Evolutionary conservation across 1,140 invertebrate species (phyloP).

Genomic region (Druon quercuslanigerum): DNA sequence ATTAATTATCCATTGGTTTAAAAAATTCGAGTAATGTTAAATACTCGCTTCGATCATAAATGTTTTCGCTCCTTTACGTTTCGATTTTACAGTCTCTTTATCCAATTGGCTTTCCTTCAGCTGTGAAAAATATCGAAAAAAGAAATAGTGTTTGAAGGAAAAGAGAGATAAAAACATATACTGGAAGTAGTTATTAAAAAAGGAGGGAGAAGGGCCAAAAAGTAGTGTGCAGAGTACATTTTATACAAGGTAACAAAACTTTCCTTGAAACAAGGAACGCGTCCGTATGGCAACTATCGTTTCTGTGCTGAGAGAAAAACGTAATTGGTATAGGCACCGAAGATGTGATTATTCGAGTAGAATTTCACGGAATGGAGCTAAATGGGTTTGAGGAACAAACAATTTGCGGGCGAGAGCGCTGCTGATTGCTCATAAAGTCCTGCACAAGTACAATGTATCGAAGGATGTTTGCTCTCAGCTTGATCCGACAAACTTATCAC

Average conservation of each 20-base stretch:
- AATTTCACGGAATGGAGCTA: slow-evolving; percentile 74
- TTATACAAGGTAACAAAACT: slow-evolving; percentile 20
- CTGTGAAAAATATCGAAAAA: neutral
- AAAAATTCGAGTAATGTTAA: slow-evolving; percentile 14
- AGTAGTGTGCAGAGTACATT: slow-evolving; percentile 6
- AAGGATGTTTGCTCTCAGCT: slow-evolving; percentile 64
- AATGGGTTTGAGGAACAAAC: slow-evolving; percentile 75
- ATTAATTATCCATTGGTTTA: neutral
- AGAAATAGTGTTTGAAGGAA: neutral
- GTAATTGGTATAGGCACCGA: slow-evolving; percentile 69
- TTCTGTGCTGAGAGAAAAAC: slow-evolving; percentile 58
- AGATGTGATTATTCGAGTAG: slow-evolving; percentile 74
- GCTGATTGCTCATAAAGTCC: slow-evolving; percentile 73
- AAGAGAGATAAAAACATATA: slow-evolving; percentile 1
- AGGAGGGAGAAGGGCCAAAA: neutral
- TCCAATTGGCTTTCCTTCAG: slow-evolving; percentile 11
- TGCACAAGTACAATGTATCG: slow-evolving; percentile 65
- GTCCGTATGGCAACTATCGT: slow-evolving; percentile 55
- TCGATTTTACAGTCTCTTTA: neutral
- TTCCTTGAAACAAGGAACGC: slow-evolving; percentile 55
- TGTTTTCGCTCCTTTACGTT: neutral
- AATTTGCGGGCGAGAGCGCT: slow-evolving; percentile 71
- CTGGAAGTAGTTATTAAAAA: neutral
- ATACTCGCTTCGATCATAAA: neutral
- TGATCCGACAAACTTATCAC: slow-evolving; percentile 51